phyloP scores from a whole-genome alignment of 2,797 vertebrate species.

The Adelosebastes latens region DNA sequence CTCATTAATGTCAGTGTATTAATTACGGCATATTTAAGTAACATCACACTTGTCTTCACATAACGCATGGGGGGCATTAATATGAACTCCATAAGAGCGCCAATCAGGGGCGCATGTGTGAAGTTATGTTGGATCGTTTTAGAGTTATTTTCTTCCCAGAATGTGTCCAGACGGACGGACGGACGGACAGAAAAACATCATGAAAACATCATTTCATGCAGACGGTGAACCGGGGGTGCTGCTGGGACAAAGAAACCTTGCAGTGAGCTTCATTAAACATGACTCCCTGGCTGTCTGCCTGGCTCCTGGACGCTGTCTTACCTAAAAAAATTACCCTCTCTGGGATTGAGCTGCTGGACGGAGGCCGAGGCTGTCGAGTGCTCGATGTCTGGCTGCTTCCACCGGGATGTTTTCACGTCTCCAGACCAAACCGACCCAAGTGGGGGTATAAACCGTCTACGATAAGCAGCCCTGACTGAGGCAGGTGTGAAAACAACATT shows the following conservation, averaged over 20 bases:
- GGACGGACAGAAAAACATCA: background rate
- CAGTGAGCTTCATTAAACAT: slow-evolving; percentile 30
- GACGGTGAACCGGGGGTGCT: background rate
- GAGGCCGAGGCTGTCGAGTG: slow-evolving; percentile 11
- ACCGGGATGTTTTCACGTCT: slow-evolving; percentile 7
- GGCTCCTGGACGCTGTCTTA: slow-evolving; percentile 10
- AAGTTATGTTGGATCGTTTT: background rate
- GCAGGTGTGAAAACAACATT: background rate
- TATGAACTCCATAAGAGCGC: background rate
- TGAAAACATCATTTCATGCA: slow-evolving; percentile 12
- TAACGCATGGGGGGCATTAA: background rate
- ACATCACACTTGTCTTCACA: background rate
- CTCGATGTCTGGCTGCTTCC: background rate
- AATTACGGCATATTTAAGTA: slow-evolving; percentile 5
- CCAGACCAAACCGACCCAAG: background rate
- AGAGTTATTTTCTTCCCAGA: background rate
- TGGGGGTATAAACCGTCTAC: background rate
- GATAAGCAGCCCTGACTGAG: background rate
- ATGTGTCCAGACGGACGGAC: background rate
- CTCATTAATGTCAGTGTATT: slow-evolving; percentile 8
- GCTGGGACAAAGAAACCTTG: slow-evolving; percentile 8
- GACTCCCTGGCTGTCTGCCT: slow-evolving; percentile 19
- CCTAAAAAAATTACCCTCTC: slow-evolving; percentile 33
- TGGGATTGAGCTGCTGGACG: slow-evolving; percentile 20
- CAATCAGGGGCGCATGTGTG: background rate